Base-by-base conservation (phyloP, 2,888 invertebrate genomes). In the Xanthostigma xanthostigma region DNA sequence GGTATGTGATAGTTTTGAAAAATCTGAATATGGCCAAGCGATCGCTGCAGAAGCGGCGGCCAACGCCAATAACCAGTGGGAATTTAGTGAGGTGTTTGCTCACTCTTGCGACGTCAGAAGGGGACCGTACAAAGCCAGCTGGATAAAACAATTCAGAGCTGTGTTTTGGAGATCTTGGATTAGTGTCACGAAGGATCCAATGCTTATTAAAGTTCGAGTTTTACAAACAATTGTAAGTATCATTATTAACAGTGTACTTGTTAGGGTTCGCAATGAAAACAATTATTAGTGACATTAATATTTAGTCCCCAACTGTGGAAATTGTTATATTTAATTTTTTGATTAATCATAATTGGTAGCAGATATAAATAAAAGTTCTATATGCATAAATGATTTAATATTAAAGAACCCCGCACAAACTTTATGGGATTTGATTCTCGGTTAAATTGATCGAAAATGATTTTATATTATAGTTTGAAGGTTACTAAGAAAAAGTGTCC, bases 141-240 rank as follows among this genome's bases (percentile, higher is more conserved):
- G 92, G 88, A 81, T 78, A 50, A 80, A 81, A 49, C 96, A 97
- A 71, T 89, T 95, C 64, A 67, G 79, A 1, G 91, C 90, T 0
- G 84, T 97, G 0, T 69, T 94, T 9, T 91, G 92, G 90, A 72
- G 96, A 44, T 90, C 92, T 10, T 89, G 89, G 84, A 69, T 92
- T 36, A 86, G 87, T 39, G 83, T 88, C 38, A 76, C 89, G 46
- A 87, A 95, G 62, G 94, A 96, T 60, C 94, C 94, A 0, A 76
- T 91, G 63, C 74, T 96, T 27, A 81, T 95, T 51, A 84, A 84
- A 80, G 89, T 94, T 53, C 77, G 93, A 54, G 68, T 93, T 53
- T 64, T 90, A 36, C 94, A 96, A 69, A 90, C 92, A 14, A 72
- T 91, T 58, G 95, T 95, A 65, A 76, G 84, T 73, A 48, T 50